Base-by-base conservation (phyloP, 2,888 invertebrate species). In the Bugulina stolonifera region DNA sequence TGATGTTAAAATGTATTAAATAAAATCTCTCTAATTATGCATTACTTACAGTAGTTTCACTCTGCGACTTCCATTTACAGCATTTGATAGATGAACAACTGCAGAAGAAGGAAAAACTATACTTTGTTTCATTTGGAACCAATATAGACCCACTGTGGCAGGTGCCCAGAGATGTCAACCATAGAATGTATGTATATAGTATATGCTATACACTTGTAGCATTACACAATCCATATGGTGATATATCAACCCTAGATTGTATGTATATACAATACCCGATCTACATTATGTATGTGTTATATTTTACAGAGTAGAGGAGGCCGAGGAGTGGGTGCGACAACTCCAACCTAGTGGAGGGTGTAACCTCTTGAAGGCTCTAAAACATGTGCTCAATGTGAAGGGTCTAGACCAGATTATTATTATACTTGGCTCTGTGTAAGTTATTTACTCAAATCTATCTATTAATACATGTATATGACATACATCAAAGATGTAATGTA, bases 41-140 rank as follows among this genome's bases (percentile, higher is more conserved):
- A n/a, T n/a, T n/a, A n/a, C n/a, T n/a, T n/a, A n/a, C n/a, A n/a
- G n/a, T n/a, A n/a, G n/a, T n/a, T n/a, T n/a, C n/a, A n/a, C n/a
- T n/a, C n/a, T n/a, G n/a, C n/a, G n/a, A n/a, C n/a, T n/a, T n/a
- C n/a, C n/a, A n/a, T 52, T 74, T 78, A 70, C 76, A 84, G 83
- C 83, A 84, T 75, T 75, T 85, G 54, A 75, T 84, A 23, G 83
- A 85, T 77, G 84, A 85, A 74, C 85, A 85, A 74, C 73, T 85
- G 55, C 76, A 80, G 2, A 76, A 77, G 64, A 83, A 81, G 76
- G 76, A 78, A 52, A 77, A 79, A 18, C 72, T 84, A 34, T 84
- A 82, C 74, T 75, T 84, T 74, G 77, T 80, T 73, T 76, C 79
- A 23, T 84, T 82, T 78, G 84, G 84, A 18, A 80, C 81, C 14